Percentiles rank a stretch among this genome's conserved stretches.
phyloP scores from a whole-genome alignment of 2,113 vertebrate genomes.

The Chrysochloris asiatica region DNA sequence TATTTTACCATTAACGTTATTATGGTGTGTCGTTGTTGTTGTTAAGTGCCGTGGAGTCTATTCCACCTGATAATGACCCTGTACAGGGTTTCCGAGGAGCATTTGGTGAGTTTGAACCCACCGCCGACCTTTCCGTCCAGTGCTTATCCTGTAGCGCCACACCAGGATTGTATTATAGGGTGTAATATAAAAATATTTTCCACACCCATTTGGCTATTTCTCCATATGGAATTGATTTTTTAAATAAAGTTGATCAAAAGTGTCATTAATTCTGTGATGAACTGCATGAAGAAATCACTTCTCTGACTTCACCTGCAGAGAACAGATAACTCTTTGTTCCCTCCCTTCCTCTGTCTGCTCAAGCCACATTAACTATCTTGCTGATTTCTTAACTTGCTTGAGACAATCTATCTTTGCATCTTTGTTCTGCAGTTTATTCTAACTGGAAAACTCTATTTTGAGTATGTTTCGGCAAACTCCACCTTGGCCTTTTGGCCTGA shows the following conservation, averaged over 20 bases:
- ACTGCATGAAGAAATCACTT: background rate
- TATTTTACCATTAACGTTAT: background rate
- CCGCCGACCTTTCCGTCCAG: too few relatives aligned
- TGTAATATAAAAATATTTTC: background rate
- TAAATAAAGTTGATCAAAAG: background rate
- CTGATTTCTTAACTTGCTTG: background rate
- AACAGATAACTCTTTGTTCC: too few relatives aligned
- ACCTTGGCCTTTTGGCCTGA: background rate
- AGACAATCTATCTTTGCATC: fast-evolving
- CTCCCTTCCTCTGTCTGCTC: background rate
- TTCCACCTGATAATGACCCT: too few relatives aligned
- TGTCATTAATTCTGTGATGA: background rate
- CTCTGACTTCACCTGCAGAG: background rate
- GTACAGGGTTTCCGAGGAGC: too few relatives aligned
- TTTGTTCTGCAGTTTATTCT: background rate
- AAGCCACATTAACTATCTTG: background rate
- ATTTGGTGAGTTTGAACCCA: too few relatives aligned
- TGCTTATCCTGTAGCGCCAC: too few relatives aligned
- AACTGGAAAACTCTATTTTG: background rate
- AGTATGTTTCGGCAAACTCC: background rate
- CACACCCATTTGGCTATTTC: background rate
- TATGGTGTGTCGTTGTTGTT: background rate
- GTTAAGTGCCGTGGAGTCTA: too few relatives aligned
- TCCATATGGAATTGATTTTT: background rate
- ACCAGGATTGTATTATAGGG: background rate